phyloP scores from a whole-genome alignment of 2,797 vertebrate genomes.

The Erithacus rubecula region DNA sequence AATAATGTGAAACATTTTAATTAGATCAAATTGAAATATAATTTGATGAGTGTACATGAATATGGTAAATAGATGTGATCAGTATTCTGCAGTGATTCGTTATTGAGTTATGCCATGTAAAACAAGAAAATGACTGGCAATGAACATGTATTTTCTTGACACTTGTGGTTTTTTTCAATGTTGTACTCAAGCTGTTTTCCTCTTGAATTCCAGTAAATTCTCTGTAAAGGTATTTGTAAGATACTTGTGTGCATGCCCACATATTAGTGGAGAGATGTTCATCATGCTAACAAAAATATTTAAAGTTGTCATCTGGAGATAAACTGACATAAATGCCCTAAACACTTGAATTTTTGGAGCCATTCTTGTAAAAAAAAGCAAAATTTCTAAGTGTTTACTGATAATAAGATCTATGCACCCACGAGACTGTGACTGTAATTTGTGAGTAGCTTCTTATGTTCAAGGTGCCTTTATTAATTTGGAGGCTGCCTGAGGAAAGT shows the following conservation, averaged over 20 bases:
- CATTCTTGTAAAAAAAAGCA: background rate
- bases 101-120: background rate
- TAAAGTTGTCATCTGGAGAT: background rate
- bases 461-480: background rate
- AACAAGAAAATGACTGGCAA: background rate
- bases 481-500: background rate
- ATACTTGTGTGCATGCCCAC: background rate
- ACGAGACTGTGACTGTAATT: background rate
- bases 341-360: background rate
- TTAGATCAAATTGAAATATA: conserved; percentile 34
- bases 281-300: background rate
- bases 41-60: conserved; percentile 6
- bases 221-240: background rate
- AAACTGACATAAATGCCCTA: background rate
- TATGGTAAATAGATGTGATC: conserved; percentile 23
- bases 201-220: background rate
- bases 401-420: background rate
- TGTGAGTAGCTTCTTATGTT: background rate
- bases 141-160: background rate
- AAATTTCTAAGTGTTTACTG: background rate
- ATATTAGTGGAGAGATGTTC: background rate
- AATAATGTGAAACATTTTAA: conserved; percentile 38
- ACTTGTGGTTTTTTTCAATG: background rate
- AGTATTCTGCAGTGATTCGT: conserved; percentile 12
- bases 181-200: background rate